These are phyloP conservation scores for Tetranychus truncatus DNA, from an alignment of 2,888 invertebrate species.

Conservation along the genomic window DNA sequence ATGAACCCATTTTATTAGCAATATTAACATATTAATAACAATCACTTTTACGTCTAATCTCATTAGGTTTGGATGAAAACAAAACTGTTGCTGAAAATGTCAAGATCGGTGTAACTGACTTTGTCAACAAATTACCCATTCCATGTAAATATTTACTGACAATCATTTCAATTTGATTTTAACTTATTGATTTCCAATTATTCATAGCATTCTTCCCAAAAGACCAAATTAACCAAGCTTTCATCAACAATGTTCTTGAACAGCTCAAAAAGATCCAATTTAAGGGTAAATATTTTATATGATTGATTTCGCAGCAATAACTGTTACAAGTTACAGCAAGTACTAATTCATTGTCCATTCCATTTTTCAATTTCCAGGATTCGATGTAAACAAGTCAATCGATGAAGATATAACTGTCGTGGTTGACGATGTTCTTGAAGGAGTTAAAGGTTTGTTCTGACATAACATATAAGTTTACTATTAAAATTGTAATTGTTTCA, in stretches of 20 bases:
- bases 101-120: not conserved
- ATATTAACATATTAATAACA: too few species aligned
- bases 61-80: not conserved
- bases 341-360: too few species aligned
- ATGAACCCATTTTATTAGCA: too few species aligned
- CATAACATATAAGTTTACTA: too few species aligned
- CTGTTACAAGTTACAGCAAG: too few species aligned
- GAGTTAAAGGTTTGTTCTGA: not conserved
- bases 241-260: not conserved
- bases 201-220: not conserved
- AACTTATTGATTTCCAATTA: not conserved
- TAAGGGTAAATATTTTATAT: too few species aligned
- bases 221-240: not conserved
- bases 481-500: too few species aligned
- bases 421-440: not conserved
- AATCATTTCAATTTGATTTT: not conserved
- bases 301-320: too few species aligned
- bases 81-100: not conserved
- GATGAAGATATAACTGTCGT: not conserved
- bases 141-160: not conserved
- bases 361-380: not conserved
- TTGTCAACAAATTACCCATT: not conserved
- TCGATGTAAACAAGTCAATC: not conserved
- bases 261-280: not conserved
- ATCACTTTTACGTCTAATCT: too few species aligned